These are phyloP conservation scores for Nerophis lumbriciformis DNA, from an alignment of 2,113 vertebrate genomes.

Conservation along the genomic window DNA sequence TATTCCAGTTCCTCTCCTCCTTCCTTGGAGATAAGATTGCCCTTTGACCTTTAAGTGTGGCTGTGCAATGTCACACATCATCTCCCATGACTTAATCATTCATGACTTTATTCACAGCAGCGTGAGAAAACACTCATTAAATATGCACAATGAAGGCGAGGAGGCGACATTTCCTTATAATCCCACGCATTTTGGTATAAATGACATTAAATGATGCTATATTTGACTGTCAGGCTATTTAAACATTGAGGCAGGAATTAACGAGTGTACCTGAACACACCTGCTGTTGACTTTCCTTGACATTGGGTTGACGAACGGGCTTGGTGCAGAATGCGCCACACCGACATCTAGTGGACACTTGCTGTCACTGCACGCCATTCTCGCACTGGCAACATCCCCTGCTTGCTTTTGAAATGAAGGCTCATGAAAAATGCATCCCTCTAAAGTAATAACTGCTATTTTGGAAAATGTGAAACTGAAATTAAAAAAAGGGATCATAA, in stretches of 20 bases:
- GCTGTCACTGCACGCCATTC: not conserved
- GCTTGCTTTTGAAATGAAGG: too few species aligned
- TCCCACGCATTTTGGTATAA: not conserved
- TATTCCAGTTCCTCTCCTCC: conserved; percentile 8
- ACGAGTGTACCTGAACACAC: not conserved
- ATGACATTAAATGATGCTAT: too few species aligned
- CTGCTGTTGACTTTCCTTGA: conserved; percentile 1
- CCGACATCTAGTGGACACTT: conserved; percentile 30
- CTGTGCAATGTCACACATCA: conserved; percentile 22
- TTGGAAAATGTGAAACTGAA: conserved; percentile 15
- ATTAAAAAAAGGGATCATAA: too few species aligned
- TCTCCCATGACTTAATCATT: conserved; percentile 44
- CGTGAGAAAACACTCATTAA: conserved; percentile 25
- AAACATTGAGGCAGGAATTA: too few species aligned
- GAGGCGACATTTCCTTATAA: not conserved
- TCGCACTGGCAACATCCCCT: too few species aligned
- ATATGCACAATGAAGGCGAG: not conserved
- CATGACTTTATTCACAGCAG: conserved; percentile 26
- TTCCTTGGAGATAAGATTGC: conserved; percentile 39
- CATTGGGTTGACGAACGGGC: not conserved
- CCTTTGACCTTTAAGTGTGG: conserved; percentile 49
- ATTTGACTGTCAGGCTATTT: too few species aligned
- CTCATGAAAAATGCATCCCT: conserved; percentile 24
- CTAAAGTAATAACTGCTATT: not conserved
- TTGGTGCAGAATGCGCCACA: conserved; percentile 2